Evolutionary conservation across 2,797 vertebrate genomes (phyloP), one percentile per base, ranked within the genome.

Genomic region (Philypnodon macrostomus): DNA sequence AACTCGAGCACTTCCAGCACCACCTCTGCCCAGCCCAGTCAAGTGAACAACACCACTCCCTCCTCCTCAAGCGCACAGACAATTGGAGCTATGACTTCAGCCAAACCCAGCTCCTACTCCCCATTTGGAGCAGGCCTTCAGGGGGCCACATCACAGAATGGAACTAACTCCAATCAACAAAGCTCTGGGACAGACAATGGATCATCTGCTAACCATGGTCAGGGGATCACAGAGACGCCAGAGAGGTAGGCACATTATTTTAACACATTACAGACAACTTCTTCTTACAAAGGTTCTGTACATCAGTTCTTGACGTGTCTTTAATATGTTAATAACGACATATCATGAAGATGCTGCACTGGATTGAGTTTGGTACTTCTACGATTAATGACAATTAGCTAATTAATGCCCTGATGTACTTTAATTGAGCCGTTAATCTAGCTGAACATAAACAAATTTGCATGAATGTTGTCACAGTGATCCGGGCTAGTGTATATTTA

Each of bases 161-260:
- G 92, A 65, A 92, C 93, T 55, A 86, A 73, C 85, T 87, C 48
- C 83, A 95, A 79, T 84, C 88, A 67, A 60, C 93, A 83, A 77
- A 83, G 46, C 64, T 65, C 75, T 61, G 92, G 31, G 56, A 88
- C 88, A 50, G 94, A 96, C 27, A 75, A 83, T 0, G 58, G 88
- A 27, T 49, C 70, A 15, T 68, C 91, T 18, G 79, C 87, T 29
- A 81, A 81, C 66, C 93, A 91, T 69, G 75, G 83, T 54, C 92
- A 91, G 72, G 75, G n/a, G 7, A 51, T 79, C 27, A 58, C 88
- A 4, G 95, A 96, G 70, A 76, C 92, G 37, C 91, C 92, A 37
- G 97, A 99, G 89, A 99, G 95, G 97, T 98, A 83, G 1, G 61
- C n/a, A n/a, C n/a, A n/a, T n/a, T n/a, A n/a, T n/a, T n/a, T n/a